A percentile compares a stretch with the other conserved stretches of the same genome.
Evolutionary conservation across 1,140 invertebrate species (phyloP).

Genomic region (Drosophila kohkoa): DNA sequence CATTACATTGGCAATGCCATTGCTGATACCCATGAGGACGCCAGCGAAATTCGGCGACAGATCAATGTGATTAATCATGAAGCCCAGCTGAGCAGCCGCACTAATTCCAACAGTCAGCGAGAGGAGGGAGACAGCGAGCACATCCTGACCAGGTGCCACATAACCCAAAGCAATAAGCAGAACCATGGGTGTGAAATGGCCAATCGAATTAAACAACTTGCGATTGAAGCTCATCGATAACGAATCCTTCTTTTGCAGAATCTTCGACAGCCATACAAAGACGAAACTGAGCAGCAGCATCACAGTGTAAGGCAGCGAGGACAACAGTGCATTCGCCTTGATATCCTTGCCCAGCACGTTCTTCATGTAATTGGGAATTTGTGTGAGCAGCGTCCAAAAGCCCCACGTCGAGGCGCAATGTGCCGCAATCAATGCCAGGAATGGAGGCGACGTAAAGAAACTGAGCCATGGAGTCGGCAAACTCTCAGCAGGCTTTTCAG

Average conservation of each 20-base stretch:
- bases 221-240: constrained; percentile 86
- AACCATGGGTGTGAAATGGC: constrained; percentile 86
- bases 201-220: constrained; percentile 90
- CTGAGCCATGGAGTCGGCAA: constrained; percentile 88
- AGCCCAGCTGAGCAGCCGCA: constrained; percentile 90
- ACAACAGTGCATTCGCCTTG: constrained; percentile 89
- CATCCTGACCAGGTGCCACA: constrained; percentile 86
- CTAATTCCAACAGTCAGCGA: constrained; percentile 91
- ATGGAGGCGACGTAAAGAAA: constrained; percentile 91
- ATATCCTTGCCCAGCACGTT: constrained; percentile 93
- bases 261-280: constrained; percentile 87
- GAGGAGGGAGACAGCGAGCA: constrained; percentile 87
- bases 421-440: constrained; percentile 92
- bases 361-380: constrained; percentile 96
- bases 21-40: constrained; percentile 89
- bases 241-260: constrained; percentile 86
- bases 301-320: constrained; percentile 91
- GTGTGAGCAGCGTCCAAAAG: constrained; percentile 96
- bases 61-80: constrained; percentile 90
- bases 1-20: constrained; percentile 90
- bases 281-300: constrained; percentile 88
- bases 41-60: constrained; percentile 92
- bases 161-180: constrained; percentile 87
- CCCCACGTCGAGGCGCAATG: constrained; percentile 97
- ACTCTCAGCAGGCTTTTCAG: constrained; percentile 41